Conservation (phyloP, 92 coral and sea anemone genomes). For the Porites divaricata region DNA sequence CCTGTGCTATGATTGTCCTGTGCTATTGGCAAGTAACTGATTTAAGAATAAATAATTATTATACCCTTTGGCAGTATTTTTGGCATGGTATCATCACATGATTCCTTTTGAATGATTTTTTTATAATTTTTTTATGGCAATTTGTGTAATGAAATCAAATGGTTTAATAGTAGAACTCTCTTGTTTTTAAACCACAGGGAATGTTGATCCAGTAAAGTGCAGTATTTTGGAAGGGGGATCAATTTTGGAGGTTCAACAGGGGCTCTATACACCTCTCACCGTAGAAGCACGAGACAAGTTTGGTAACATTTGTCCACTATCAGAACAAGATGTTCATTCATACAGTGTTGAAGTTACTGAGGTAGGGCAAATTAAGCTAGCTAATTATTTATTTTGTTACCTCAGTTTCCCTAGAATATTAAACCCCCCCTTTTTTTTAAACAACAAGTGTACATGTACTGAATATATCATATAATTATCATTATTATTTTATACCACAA, state of each 20-base stretch:
- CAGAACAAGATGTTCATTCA: conserved; percentile 61
- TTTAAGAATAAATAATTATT: too few species aligned
- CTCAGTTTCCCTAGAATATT: too few species aligned
- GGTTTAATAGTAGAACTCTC: neutral
- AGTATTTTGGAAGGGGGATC: conserved; percentile 78
- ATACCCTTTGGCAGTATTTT: too few species aligned
- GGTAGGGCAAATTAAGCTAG: conserved; percentile 30
- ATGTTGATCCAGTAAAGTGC: conserved; percentile 84
- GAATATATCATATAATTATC: too few species aligned
- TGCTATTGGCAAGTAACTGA: too few species aligned
- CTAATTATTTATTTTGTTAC: too few species aligned
- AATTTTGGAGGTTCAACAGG: conserved; percentile 74
- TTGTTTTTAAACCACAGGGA: conserved; percentile 48
- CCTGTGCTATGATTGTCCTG: too few species aligned
- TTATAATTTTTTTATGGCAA: neutral
- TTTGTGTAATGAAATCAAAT: neutral
- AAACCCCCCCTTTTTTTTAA: too few species aligned
- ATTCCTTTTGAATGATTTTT: too few species aligned
- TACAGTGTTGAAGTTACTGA: conserved; percentile 73
- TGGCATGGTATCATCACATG: too few species aligned
- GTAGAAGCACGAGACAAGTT: conserved; percentile 93
- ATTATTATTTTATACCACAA: too few species aligned
- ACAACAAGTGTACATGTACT: too few species aligned
- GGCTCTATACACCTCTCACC: conserved; percentile 83
- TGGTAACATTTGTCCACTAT: conserved; percentile 80